These are phyloP conservation scores for Malthinus flaveolus DNA, from an alignment of 2,888 invertebrate genomes.

Conservation along the genomic window DNA sequence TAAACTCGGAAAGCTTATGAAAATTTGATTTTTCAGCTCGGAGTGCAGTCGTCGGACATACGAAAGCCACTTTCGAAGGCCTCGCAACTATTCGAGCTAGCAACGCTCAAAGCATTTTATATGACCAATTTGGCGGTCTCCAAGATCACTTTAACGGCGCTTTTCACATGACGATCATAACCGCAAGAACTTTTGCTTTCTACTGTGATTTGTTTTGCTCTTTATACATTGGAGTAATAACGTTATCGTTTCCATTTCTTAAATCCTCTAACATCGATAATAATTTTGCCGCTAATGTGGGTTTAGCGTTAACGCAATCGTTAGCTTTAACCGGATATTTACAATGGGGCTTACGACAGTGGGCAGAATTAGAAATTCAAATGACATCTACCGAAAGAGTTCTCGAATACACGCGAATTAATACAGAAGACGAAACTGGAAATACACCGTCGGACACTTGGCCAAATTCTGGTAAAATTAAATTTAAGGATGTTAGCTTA, in stretches of 20 bases:
- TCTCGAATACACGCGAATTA: constrained; percentile 54
- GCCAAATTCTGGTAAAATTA: constrained; percentile 70
- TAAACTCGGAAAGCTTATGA: no score
- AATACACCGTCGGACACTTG: constrained; percentile 64
- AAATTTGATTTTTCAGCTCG: constrained; percentile 46
- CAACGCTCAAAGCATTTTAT: constrained; percentile 42
- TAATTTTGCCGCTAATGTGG: constrained; percentile 72
- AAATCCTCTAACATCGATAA: constrained; percentile 43
- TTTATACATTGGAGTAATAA: not conserved
- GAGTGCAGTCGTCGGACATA: constrained; percentile 49
- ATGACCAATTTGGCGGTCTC: constrained; percentile 46
- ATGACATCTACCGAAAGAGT: constrained; percentile 90
- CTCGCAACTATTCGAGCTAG: constrained; percentile 47
- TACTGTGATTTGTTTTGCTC: not conserved
- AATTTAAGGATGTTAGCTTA: constrained; percentile 69
- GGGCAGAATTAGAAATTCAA: constrained; percentile 78
- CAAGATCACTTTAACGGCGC: constrained; percentile 47
- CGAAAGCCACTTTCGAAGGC: constrained; percentile 50
- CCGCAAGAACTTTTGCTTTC: constrained; percentile 33
- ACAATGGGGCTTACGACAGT: constrained; percentile 75
- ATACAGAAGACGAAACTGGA: constrained; percentile 46
- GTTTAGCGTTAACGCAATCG: constrained; percentile 80
- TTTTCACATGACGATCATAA: constrained; percentile 42
- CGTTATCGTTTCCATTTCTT: not conserved
- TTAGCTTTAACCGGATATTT: constrained; percentile 73